Conservation (phyloP, 2,888 invertebrate species). For the Spilarctia lutea region DNA sequence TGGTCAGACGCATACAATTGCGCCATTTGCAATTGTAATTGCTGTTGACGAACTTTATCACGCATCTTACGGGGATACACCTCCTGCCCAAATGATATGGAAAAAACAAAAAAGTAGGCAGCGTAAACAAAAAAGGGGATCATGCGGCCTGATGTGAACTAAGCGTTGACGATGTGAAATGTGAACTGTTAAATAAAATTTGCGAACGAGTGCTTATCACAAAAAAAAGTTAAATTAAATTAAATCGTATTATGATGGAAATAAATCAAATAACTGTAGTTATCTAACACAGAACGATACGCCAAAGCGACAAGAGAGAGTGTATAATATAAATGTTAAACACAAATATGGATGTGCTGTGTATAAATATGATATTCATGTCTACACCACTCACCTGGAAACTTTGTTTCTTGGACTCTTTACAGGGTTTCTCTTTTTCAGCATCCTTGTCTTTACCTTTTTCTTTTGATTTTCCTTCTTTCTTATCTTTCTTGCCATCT, state of each 20-base stretch:
- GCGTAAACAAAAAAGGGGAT: conserved; percentile 84
- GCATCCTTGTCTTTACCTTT: conserved; percentile 87
- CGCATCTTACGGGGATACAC: conserved; percentile 94
- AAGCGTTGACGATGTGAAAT: conserved; percentile 68
- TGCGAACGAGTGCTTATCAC: conserved; percentile 62
- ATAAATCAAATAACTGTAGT: conserved; percentile 66
- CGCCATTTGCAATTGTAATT: conserved; percentile 87
- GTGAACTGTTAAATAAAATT: conserved; percentile 61
- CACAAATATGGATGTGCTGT: conserved; percentile 83
- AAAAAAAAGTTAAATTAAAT: conserved; percentile 65
- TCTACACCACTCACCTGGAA: conserved; percentile 86
- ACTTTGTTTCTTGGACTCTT: conserved; percentile 88
- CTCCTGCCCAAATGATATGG: conserved; percentile 89
- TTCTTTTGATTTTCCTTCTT: conserved; percentile 84
- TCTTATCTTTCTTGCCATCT: conserved; percentile 85
- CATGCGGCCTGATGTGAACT: conserved; percentile 78
- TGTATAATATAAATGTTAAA: conserved; percentile 49
- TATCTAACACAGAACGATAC: conserved; percentile 78
- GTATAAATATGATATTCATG: conserved; percentile 41
- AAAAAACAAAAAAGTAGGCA: conserved; percentile 86
- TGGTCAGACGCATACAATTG: conserved; percentile 85
- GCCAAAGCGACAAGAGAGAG: conserved; percentile 71
- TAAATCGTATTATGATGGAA: conserved; percentile 61
- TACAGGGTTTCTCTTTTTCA: conserved; percentile 85
- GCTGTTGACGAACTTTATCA: conserved; percentile 91